These are phyloP conservation scores for Lycodopsis pacificus DNA, from an alignment of 2,797 vertebrate genomes.

Conservation along the genomic window DNA sequence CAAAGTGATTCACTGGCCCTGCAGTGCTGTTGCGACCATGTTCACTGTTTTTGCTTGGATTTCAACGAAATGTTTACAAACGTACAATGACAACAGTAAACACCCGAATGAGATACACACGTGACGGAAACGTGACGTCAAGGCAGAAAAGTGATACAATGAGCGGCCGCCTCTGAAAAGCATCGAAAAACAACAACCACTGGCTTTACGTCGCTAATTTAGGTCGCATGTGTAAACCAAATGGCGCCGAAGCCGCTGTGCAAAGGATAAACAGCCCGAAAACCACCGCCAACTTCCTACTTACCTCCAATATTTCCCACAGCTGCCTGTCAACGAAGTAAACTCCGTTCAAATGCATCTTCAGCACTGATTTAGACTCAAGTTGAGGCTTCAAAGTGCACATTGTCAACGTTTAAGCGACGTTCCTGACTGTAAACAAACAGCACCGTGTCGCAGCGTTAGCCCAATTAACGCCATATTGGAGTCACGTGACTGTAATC, in stretches of 20 bases:
- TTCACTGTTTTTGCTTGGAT: accelerated
- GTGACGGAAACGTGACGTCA: not conserved
- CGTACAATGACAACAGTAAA: no score
- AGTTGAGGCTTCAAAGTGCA: not conserved
- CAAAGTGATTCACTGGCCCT: not conserved
- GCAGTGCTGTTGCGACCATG: not conserved
- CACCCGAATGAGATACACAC: not conserved
- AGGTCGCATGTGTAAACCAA: no score
- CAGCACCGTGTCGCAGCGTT: not conserved
- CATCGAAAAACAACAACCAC: not conserved
- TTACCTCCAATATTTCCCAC: not conserved
- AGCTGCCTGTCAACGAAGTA: not conserved
- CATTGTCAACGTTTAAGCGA: accelerated
- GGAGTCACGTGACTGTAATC: conserved; percentile 29
- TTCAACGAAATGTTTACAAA: not conserved
- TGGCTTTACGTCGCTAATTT: no score
- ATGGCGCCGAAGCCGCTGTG: no score
- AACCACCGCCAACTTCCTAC: not conserved
- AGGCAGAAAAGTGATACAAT: not conserved
- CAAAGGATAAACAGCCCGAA: no score
- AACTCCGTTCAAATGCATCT: not conserved
- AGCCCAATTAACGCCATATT: not conserved
- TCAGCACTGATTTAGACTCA: accelerated
- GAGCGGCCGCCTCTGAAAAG: not conserved
- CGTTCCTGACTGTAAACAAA: not conserved